Conservation (phyloP, 2,888 invertebrate species). For the Lamellibrachia satsuma region DNA sequence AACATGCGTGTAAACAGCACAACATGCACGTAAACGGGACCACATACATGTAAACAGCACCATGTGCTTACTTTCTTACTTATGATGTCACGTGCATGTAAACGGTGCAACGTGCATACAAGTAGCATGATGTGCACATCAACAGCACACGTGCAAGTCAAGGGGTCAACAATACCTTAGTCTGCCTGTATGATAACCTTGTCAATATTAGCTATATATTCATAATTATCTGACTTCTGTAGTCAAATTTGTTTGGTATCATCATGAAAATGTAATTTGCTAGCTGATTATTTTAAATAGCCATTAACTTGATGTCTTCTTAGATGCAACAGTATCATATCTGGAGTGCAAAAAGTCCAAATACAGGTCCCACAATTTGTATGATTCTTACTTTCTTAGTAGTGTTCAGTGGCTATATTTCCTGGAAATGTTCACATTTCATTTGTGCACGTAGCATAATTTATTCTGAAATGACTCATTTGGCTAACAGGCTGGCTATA, state of each 20-base stretch:
- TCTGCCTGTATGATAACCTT: not conserved
- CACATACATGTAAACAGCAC: too few relatives aligned
- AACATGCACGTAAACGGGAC: too few relatives aligned
- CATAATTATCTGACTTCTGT: not conserved
- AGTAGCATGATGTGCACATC: not conserved
- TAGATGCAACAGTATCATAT: not conserved
- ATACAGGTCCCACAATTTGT: not conserved
- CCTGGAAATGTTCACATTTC: not conserved
- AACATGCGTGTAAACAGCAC: too few relatives aligned
- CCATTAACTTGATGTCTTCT: not conserved
- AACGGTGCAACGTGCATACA: not conserved
- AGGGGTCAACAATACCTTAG: too few relatives aligned
- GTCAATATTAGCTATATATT: not conserved
- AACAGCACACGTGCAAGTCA: not conserved
- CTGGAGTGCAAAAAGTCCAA: not conserved
- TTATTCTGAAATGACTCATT: constrained; percentile 13
- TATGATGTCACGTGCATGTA: too few relatives aligned
- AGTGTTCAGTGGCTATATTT: not conserved
- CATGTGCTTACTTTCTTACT: too few relatives aligned
- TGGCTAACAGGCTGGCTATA: not conserved
- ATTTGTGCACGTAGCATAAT: not conserved
- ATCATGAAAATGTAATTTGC: not conserved
- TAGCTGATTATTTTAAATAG: not conserved
- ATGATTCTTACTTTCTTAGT: not conserved
- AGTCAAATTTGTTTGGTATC: not conserved